Evolutionary conservation across 2,797 vertebrate genomes (phyloP), one percentile per base, ranked within the genome.

Genomic region (Platalea minor): DNA sequence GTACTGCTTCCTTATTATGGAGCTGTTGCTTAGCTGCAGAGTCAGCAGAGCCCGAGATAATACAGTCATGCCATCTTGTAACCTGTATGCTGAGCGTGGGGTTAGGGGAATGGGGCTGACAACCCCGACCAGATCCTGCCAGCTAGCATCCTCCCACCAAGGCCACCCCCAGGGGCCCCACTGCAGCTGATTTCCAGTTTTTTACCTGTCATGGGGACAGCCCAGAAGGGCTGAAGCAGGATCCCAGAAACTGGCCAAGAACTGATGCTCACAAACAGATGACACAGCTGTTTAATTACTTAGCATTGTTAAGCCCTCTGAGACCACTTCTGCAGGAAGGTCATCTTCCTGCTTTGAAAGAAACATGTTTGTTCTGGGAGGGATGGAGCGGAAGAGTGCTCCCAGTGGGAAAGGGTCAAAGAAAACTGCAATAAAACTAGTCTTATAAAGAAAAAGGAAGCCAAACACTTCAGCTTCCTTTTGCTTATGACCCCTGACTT

Each of bases 261-360:
- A 46, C 65, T 75, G 73, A 69, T 64, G 28, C 33, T 88, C 68
- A 88, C 41, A 57, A 79, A 77, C 23, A 75, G 56, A 56, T 48
- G 64, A 76, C 48, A 88, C 65, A 88, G 61, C 60, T 92, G 76
- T 63, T 96, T 61, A 79, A 75, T 39, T 54, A 54, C 60, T 93
- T 73, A 74, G 81, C 56, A 85, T 31, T 80, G 75, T 91, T 93
- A 80, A 88, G 24, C 15, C 54, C 59, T 89, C 74, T 48, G 41
- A 88, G 78, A 85, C 37, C 53, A 57, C 67, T 92, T 88, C 51
- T 81, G 63, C 92, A 95, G 89, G 89, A 94, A 97, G 82, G 87
- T 73, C 59, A 73, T 48, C 65, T 83, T 95, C 93, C 93, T 84
- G 87, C 50, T 85, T 50, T 77, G 48, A 63, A 85, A 93, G 21